Conservation (phyloP, 2,797 vertebrate genomes). For the Sebastes vulpes region DNA sequence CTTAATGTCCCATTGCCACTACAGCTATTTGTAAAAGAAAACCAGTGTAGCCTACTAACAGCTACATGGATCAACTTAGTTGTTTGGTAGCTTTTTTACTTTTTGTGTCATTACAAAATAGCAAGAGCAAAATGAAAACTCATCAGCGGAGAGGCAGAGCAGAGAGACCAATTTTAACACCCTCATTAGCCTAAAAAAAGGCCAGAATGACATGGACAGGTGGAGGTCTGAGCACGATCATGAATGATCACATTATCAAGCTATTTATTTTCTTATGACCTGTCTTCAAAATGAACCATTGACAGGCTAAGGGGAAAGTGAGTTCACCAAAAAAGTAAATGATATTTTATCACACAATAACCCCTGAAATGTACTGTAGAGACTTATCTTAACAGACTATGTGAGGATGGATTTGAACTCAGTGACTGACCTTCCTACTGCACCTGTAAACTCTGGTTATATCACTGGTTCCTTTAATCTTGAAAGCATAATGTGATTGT, state of each 20-base stretch:
- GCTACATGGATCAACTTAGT: neutral
- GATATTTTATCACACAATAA: neutral
- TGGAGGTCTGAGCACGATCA: neutral
- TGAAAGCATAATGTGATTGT: conserved; percentile 61
- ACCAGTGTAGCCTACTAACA: neutral
- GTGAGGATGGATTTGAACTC: neutral
- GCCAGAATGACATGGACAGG: neutral
- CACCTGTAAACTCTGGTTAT: conserved; percentile 34
- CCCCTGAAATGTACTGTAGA: neutral
- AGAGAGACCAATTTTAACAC: neutral
- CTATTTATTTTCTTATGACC: neutral
- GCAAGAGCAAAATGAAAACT: neutral
- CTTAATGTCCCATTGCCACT: conserved; percentile 9
- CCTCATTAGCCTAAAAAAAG: neutral
- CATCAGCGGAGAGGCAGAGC: neutral
- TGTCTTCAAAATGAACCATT: neutral
- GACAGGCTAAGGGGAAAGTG: neutral
- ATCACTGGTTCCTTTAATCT: conserved; percentile 61
- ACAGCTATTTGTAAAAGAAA: conserved; percentile 1
- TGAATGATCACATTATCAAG: neutral
- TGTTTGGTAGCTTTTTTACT: neutral
- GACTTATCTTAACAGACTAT: neutral
- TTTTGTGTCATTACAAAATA: neutral
- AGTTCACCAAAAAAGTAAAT: neutral
- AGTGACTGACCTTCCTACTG: conserved; percentile 18